Conservation (phyloP, 2,888 invertebrate species). For the Petrolisthes cinctipes region DNA sequence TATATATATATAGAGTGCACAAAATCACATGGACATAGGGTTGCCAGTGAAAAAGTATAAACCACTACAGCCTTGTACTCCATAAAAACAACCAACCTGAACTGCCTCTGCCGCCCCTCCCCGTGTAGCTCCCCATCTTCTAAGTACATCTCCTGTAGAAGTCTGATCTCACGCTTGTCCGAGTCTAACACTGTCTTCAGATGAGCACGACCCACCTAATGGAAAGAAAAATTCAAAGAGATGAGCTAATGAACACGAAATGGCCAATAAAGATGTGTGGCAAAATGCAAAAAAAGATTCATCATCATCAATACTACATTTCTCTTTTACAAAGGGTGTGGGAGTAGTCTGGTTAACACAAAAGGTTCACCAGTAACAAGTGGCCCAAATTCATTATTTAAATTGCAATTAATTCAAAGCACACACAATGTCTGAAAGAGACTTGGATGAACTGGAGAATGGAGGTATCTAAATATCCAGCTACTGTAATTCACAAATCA, state of each 20-base stretch:
- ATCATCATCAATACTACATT: neutral
- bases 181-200: slow-evolving; percentile 84
- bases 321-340: no score
- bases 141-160: slow-evolving; percentile 87
- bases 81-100: slow-evolving; percentile 79
- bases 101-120: slow-evolving; percentile 82
- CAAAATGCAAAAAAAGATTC: no score
- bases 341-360: no score
- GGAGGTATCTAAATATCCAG: no score
- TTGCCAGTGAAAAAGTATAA: neutral
- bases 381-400: no score
- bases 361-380: no score
- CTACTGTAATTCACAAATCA: no score
- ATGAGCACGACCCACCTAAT: slow-evolving; percentile 65
- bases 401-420: no score
- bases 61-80: neutral
- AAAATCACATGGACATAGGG: neutral
- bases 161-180: slow-evolving; percentile 85
- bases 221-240: neutral
- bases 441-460: no score
- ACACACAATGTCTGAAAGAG: no score
- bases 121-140: slow-evolving; percentile 90
- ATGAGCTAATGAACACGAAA: no score
- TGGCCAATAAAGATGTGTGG: no score
- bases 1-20: neutral